These are phyloP conservation scores for Aphidius colemani DNA, from an alignment of 2,888 invertebrate genomes.

Conservation along the genomic window DNA sequence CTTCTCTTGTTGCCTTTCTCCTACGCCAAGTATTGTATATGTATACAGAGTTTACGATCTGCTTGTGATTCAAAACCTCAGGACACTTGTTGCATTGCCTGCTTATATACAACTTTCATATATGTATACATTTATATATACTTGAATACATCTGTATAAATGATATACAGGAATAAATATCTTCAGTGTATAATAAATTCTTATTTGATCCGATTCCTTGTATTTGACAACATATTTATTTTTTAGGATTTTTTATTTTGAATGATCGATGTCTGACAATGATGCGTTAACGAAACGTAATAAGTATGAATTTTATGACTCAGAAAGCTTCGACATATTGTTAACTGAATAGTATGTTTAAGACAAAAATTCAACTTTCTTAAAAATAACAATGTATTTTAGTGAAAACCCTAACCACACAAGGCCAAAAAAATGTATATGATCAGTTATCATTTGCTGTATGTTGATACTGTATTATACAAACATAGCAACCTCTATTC, in stretches of 20 bases:
- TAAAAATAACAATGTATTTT: too few relatives aligned
- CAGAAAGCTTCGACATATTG: not conserved
- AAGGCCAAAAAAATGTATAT: too few relatives aligned
- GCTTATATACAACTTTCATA: conserved; percentile 46
- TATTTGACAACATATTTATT: too few relatives aligned
- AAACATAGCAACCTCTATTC: conserved; percentile 2
- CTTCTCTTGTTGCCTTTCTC: conserved; percentile 30
- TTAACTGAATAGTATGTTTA: not conserved
- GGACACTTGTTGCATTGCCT: conserved; percentile 60
- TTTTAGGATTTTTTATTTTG: too few relatives aligned
- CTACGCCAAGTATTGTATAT: conserved; percentile 25
- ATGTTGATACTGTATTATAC: too few relatives aligned
- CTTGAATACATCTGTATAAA: conserved; percentile 18
- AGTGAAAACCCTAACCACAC: too few relatives aligned
- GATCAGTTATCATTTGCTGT: too few relatives aligned
- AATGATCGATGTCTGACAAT: too few relatives aligned
- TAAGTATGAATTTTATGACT: not conserved
- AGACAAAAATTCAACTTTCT: not conserved
- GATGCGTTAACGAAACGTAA: too few relatives aligned
- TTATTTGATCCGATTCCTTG: too few relatives aligned
- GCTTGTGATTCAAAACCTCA: conserved; percentile 61
- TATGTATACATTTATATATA: conserved; percentile 21
- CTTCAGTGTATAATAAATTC: too few relatives aligned
- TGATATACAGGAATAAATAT: conserved; percentile 13
- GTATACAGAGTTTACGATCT: conserved; percentile 49